These are phyloP conservation scores for Tachina grossa DNA, from an alignment of 2,888 invertebrate species.

Conservation along the genomic window DNA sequence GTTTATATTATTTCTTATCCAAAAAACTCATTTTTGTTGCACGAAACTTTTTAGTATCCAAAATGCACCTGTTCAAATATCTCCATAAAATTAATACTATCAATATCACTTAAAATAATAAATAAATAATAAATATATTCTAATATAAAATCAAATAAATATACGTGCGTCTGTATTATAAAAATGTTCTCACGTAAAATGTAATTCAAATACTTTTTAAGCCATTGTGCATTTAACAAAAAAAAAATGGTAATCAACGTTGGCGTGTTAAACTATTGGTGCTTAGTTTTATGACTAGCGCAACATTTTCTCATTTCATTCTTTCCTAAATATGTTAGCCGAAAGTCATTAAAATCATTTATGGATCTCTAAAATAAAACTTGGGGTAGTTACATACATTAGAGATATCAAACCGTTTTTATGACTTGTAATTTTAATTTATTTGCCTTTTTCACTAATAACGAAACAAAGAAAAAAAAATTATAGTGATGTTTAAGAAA, in stretches of 20 bases:
- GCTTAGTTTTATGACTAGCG: constrained; percentile 35
- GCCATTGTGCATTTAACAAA: constrained; percentile 21
- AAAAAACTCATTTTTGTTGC: not conserved
- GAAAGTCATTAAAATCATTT: constrained; percentile 45
- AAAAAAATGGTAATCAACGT: not conserved
- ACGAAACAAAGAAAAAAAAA: constrained; percentile 13
- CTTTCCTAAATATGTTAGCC: constrained; percentile 24
- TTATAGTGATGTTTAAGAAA: constrained; percentile 44
- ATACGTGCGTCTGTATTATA: not conserved
- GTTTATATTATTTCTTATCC: too few species aligned
- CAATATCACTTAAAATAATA: not conserved
- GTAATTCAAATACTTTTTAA: constrained; percentile 2
- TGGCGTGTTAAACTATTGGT: constrained; percentile 19
- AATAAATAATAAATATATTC: not conserved
- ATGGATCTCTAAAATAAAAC: constrained; percentile 40
- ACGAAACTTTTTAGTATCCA: not conserved
- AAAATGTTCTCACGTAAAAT: constrained; percentile 7
- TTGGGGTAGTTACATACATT: constrained; percentile 28
- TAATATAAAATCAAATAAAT: not conserved
- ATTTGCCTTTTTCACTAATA: constrained; percentile 7
- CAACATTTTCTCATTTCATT: constrained; percentile 24
- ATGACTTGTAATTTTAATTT: constrained; percentile 46
- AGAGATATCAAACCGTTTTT: constrained; percentile 44
- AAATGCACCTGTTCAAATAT: not conserved
- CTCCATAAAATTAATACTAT: not conserved